These are phyloP conservation scores for Melanostoma scalare DNA, from an alignment of 2,888 invertebrate genomes.

Conservation along the genomic window DNA sequence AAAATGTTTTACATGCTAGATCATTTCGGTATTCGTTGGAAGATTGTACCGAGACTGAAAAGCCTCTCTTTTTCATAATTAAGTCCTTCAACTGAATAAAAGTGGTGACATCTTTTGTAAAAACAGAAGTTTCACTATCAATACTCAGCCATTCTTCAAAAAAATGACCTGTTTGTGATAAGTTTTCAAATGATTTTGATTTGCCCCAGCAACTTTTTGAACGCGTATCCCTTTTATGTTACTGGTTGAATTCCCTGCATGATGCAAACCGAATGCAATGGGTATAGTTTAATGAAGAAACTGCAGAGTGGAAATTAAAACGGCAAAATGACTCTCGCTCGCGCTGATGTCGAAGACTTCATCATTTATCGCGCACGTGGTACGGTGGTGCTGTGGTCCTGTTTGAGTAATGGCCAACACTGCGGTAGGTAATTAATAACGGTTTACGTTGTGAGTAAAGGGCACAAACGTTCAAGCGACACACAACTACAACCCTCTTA, in stretches of 20 bases:
- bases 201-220: no score
- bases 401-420: constrained; percentile 55
- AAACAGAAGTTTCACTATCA: no score
- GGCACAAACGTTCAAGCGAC: constrained; percentile 15
- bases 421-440: constrained; percentile 64
- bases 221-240: neutral
- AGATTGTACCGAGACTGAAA: no score
- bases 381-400: constrained; percentile 17
- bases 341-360: constrained; percentile 48
- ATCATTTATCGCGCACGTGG: constrained; percentile 54
- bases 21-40: no score
- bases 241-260: constrained; percentile 20
- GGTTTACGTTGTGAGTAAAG: constrained; percentile 23
- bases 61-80: no score
- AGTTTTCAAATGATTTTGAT: neutral
- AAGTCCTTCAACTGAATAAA: no score
- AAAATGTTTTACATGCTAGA: no score
- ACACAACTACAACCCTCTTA: neutral
- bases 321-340: constrained; percentile 10
- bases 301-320: constrained; percentile 63
- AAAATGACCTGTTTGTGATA: no score
- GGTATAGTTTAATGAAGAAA: constrained; percentile 57
- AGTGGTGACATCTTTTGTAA: no score
- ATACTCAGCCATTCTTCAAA: no score
- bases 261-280: constrained; percentile 16